Conservation (phyloP, 2,113 vertebrate genomes). For the Ranitomeya imitator region DNA sequence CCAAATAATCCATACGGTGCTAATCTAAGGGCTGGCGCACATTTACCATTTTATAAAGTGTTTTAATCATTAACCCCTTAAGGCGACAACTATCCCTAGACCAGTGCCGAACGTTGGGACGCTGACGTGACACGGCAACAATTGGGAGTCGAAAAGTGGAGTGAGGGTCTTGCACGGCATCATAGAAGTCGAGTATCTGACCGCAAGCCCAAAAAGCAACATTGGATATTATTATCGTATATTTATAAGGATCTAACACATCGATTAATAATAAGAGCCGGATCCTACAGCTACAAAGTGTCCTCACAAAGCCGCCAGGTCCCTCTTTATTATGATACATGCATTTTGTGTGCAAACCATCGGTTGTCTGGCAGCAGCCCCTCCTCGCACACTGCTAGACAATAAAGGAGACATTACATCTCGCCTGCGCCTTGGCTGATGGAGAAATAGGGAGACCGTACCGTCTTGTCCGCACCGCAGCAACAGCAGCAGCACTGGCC, state of each 20-base stretch:
- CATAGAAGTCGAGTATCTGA: background rate
- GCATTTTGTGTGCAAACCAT: constrained; percentile 40
- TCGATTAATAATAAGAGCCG: background rate
- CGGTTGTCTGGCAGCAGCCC: constrained; percentile 25
- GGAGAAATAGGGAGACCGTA: constrained; percentile 67
- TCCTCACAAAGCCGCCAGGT: background rate
- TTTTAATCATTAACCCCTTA: background rate
- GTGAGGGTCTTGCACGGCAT: background rate
- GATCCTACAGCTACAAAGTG: background rate
- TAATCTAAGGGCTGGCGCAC: background rate
- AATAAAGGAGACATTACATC: constrained; percentile 47
- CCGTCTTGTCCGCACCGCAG: constrained; percentile 81
- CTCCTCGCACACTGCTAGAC: constrained; percentile 45
- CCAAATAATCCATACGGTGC: background rate
- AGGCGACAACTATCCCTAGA: too few species aligned
- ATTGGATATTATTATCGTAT: too few species aligned
- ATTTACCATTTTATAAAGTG: background rate
- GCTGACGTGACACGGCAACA: background rate
- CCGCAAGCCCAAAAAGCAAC: background rate
- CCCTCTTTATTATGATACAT: constrained; percentile 19
- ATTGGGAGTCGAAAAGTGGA: background rate
- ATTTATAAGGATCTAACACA: background rate
- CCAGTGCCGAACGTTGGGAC: too few species aligned
- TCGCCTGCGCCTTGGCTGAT: background rate
- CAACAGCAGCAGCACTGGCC: constrained; percentile 81